phyloP scores from a whole-genome alignment of 2,797 vertebrate species.

The Aselliscus stoliczkanus region DNA sequence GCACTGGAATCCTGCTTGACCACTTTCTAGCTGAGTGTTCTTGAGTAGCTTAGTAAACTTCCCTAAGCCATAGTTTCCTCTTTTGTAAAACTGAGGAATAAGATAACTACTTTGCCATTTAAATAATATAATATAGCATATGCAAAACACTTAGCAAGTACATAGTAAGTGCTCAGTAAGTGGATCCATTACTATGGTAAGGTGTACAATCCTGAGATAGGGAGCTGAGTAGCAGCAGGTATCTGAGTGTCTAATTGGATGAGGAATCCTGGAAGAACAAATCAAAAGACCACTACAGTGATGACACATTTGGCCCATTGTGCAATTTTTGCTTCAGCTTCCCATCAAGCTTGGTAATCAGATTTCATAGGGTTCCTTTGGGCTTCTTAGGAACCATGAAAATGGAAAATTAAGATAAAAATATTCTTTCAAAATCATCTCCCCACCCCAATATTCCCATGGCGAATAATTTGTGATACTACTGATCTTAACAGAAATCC shows the following conservation, averaged over 20 bases:
- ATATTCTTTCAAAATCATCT: not conserved
- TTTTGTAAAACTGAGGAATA: conserved; percentile 14
- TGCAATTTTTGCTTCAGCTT: not conserved
- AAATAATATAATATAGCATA: not conserved
- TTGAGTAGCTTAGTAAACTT: conserved; percentile 8
- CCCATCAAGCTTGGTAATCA: not conserved
- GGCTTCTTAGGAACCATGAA: not conserved
- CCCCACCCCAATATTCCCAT: not conserved
- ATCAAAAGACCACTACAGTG: not conserved
- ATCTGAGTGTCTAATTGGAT: not conserved
- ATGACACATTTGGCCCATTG: not conserved
- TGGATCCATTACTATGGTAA: not conserved
- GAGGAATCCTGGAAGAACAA: not conserved
- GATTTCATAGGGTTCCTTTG: not conserved
- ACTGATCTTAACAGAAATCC: conserved; percentile 20
- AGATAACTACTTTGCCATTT: not conserved
- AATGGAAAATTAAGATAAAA: not conserved
- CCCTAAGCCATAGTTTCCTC: not conserved
- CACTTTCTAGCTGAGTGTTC: not conserved
- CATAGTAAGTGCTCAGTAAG: not conserved
- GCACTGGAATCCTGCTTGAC: not conserved
- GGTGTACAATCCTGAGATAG: not conserved
- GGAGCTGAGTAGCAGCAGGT: not conserved
- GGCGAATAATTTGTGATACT: not conserved
- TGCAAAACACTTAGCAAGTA: not conserved